Percentiles rank a stretch among this genome's conserved stretches.
Evolutionary conservation across 2,113 vertebrate genomes (phyloP).

Genomic region (Lamprologus ornatipinnis): DNA sequence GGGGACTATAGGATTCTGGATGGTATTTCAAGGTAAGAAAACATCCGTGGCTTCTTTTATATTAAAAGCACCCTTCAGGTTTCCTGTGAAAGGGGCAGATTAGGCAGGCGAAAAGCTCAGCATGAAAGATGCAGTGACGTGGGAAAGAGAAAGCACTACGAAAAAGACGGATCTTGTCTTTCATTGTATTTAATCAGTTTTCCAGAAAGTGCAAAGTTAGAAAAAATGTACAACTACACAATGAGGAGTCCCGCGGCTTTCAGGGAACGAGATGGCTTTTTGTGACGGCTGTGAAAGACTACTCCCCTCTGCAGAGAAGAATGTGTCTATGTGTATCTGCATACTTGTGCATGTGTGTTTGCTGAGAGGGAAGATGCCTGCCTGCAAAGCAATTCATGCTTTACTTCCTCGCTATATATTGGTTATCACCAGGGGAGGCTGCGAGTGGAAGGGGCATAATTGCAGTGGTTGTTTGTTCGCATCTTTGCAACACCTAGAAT

Average conservation of each 20-base stretch:
- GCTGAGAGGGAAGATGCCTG: constrained; percentile 25
- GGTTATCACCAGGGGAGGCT: constrained; percentile 35
- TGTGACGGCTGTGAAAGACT: not conserved
- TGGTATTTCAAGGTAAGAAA: constrained; percentile 66
- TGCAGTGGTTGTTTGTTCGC: constrained; percentile 43
- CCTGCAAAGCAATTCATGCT: constrained; percentile 42
- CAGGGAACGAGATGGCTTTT: not conserved
- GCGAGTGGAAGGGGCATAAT: constrained; percentile 30
- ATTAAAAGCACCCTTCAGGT: not conserved
- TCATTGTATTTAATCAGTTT: not conserved
- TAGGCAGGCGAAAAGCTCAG: not conserved
- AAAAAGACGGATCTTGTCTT: not conserved
- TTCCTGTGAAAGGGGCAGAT: not conserved
- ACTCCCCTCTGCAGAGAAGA: constrained; percentile 6
- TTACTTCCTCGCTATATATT: not conserved
- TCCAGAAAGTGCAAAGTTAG: constrained; percentile 39
- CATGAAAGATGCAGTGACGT: not conserved
- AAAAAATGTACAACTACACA: not conserved
- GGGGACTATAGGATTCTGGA: constrained; percentile 59
- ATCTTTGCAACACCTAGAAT: not conserved
- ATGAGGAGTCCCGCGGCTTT: not conserved
- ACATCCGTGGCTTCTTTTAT: not conserved
- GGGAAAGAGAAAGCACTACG: not conserved
- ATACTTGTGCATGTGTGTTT: constrained; percentile 44
- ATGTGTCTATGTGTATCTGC: constrained; percentile 28